Evolutionary conservation across 2,113 vertebrate genomes (phyloP).

Genomic region (Hypocryptadius cinnamomeus): DNA sequence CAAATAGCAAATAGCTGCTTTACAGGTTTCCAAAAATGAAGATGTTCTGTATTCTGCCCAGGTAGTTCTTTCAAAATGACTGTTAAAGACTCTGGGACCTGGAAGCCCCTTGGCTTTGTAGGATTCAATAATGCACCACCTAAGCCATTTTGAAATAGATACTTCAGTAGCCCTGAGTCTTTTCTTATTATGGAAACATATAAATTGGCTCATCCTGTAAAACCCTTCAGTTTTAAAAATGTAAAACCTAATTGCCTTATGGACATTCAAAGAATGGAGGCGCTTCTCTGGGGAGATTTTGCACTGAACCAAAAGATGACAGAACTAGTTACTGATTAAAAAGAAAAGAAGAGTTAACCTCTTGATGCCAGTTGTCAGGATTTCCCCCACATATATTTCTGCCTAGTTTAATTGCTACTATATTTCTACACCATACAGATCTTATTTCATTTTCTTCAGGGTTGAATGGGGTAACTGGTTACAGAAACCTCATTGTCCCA

Average conservation of each 20-base stretch:
- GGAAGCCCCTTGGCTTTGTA: constrained; percentile 64
- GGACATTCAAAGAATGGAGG: constrained; percentile 64
- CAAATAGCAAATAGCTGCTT: constrained; percentile 8
- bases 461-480: constrained; percentile 35
- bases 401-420: constrained; percentile 39
- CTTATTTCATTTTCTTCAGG: constrained; percentile 35
- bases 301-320: constrained; percentile 64
- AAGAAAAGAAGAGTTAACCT: constrained; percentile 52
- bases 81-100: constrained; percentile 57
- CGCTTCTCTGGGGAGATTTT: constrained; percentile 61
- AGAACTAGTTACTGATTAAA: constrained; percentile 64
- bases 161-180: constrained; percentile 46
- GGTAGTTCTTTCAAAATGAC: constrained; percentile 49
- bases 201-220: constrained; percentile 53
- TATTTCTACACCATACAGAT: not conserved
- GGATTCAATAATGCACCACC: constrained; percentile 64
- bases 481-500: constrained; percentile 46
- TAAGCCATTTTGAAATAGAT: constrained; percentile 55
- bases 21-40: constrained; percentile 27
- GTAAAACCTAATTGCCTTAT: constrained; percentile 72
- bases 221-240: constrained; percentile 56
- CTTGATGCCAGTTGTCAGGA: constrained; percentile 46
- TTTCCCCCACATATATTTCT: constrained; percentile 39
- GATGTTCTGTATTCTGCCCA: constrained; percentile 60
- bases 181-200: constrained; percentile 56